Evolutionary conservation across 2,888 invertebrate species (phyloP).

Genomic region (Nemapogon koenigi): DNA sequence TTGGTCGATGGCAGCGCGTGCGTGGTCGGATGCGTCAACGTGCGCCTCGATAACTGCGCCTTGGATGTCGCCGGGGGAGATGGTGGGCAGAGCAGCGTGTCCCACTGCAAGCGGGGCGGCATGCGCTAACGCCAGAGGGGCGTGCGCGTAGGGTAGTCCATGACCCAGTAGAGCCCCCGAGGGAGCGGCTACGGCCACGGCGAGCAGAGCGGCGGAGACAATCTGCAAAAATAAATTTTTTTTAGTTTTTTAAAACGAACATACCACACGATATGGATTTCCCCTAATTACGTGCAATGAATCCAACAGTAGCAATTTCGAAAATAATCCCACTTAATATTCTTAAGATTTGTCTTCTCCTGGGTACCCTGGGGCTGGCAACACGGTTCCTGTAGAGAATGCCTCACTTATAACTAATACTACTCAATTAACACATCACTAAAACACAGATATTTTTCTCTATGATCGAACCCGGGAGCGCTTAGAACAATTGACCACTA

Average conservation of each 20-base stretch:
- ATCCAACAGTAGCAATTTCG: no score
- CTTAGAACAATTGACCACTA: slow-evolving; percentile 6
- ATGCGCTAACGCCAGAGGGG: slow-evolving; percentile 1
- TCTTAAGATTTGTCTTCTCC: background rate
- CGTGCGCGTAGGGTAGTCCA: slow-evolving; percentile 11
- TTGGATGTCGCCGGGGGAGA: slow-evolving; percentile 49
- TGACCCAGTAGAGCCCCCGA: slow-evolving; percentile 2
- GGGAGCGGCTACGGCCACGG: slow-evolving; percentile 20
- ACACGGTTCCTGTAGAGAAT: background rate
- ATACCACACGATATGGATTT: no score
- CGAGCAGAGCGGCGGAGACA: slow-evolving; percentile 59
- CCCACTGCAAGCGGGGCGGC: slow-evolving; percentile 21
- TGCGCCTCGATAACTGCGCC: slow-evolving; percentile 58
- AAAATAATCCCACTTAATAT: no score
- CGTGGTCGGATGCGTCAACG: slow-evolving; percentile 50
- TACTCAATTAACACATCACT: no score
- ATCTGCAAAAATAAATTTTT: slow-evolving; percentile 49
- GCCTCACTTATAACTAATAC: no score
- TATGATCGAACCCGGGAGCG: no score
- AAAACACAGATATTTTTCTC: no score
- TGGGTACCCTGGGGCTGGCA: background rate
- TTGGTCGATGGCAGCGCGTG: slow-evolving; percentile 50
- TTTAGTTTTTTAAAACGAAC: no score
- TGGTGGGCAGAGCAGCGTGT: slow-evolving; percentile 38
- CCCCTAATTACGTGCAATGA: no score